phyloP scores from a whole-genome alignment of 2,113 vertebrate genomes.

The Pelmatolapia mariae region DNA sequence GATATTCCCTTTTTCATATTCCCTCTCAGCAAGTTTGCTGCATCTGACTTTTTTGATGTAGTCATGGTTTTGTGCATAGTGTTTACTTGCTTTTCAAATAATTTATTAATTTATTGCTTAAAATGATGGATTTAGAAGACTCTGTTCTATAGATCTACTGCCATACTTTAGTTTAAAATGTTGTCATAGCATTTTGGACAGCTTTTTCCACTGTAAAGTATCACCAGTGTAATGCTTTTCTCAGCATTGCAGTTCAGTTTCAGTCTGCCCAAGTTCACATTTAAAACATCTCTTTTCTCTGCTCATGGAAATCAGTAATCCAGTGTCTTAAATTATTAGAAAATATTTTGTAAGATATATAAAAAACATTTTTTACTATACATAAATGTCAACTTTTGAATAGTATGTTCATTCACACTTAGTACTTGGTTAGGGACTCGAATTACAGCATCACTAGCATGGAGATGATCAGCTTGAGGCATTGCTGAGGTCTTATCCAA shows the following conservation, averaged over 20 bases:
- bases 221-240: background rate
- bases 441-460: background rate
- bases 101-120: background rate
- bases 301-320: background rate
- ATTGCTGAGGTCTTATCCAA: background rate
- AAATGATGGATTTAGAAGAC: background rate
- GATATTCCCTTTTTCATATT: background rate
- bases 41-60: background rate
- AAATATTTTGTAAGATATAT: background rate
- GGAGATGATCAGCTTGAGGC: background rate
- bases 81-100: background rate
- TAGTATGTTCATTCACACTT: background rate
- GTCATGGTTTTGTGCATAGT: background rate
- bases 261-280: background rate
- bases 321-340: background rate
- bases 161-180: background rate
- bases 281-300: background rate
- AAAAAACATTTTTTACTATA: background rate
- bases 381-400: background rate
- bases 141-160: background rate
- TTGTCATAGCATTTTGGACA: background rate
- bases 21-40: background rate
- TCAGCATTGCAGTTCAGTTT: background rate
- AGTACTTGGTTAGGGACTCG: background rate
- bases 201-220: background rate